Evolutionary conservation across 2,888 invertebrate genomes (phyloP).

Genomic region (Caenorhabditis afra): DNA sequence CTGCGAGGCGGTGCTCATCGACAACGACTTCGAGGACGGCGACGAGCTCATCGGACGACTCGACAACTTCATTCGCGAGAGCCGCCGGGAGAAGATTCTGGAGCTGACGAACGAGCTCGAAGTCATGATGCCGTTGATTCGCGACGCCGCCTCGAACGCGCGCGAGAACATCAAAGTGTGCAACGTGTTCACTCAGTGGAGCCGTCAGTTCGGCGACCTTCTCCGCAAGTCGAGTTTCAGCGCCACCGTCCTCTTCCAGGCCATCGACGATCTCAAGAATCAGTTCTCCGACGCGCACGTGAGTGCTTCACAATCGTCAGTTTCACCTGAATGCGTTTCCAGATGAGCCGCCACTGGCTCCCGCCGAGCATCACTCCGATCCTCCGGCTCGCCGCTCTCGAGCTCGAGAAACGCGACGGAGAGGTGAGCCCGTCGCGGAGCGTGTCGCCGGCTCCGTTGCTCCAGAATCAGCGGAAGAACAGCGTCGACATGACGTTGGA

Average conservation of each 20-base stretch:
- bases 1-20: constrained; percentile 67
- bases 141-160: constrained; percentile 73
- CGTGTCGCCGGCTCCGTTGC: constrained; percentile 11
- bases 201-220: constrained; percentile 62
- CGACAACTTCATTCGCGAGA: constrained; percentile 66
- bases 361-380: constrained; percentile 72
- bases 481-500: constrained; percentile 37
- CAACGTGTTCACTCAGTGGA: constrained; percentile 76
- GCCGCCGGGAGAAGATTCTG: constrained; percentile 70
- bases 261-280: constrained; percentile 71
- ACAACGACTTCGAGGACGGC: constrained; percentile 60
- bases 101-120: constrained; percentile 66
- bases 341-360: constrained; percentile 74
- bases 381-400: constrained; percentile 58
- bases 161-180: constrained; percentile 72
- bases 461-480: constrained; percentile 10
- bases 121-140: constrained; percentile 68
- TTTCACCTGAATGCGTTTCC: neutral
- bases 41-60: constrained; percentile 58
- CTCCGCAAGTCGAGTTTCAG: constrained; percentile 53
- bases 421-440: constrained; percentile 23
- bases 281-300: constrained; percentile 68
- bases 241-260: constrained; percentile 63
- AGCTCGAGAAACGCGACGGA: constrained; percentile 51
- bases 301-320: neutral